Evolutionary conservation across 2,888 invertebrate genomes (phyloP).

Genomic region (Amaurobius ferox): DNA sequence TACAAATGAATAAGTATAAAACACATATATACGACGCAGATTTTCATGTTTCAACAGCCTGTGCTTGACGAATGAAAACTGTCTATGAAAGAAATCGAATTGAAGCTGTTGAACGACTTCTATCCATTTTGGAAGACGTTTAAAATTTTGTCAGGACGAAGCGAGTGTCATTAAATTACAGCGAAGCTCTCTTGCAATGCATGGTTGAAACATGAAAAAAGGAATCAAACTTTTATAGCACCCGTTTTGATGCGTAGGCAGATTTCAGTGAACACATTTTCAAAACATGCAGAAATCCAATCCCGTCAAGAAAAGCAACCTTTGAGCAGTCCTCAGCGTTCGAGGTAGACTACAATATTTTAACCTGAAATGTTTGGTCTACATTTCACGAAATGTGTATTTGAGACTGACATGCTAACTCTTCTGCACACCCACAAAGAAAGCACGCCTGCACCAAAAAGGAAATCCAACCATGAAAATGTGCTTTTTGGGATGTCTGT

Average conservation of each 20-base stretch:
- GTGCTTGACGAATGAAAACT: not conserved
- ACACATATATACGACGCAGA: constrained; percentile 7
- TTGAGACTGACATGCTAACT: no score
- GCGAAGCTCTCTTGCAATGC: no score
- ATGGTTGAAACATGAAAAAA: not conserved
- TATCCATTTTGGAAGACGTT: no score
- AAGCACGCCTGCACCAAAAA: not conserved
- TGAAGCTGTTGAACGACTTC: not conserved
- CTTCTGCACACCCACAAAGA: no score
- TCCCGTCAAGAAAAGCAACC: not conserved
- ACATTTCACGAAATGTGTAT: not conserved
- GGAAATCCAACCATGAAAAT: not conserved
- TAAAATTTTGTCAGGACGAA: no score
- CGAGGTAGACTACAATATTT: constrained; percentile 26
- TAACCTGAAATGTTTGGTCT: not conserved
- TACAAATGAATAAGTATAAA: constrained; percentile 21
- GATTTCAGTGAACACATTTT: not conserved
- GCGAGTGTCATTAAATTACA: no score
- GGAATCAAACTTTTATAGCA: not conserved
- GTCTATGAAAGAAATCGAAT: not conserved
- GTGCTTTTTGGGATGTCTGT: not conserved
- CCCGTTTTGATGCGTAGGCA: not conserved
- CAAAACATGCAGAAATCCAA: not conserved
- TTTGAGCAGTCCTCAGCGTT: constrained; percentile 10
- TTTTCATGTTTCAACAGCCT: not conserved